Evolutionary conservation across 2,888 invertebrate species (phyloP).

Genomic region (Habrosyne pyritoides): DNA sequence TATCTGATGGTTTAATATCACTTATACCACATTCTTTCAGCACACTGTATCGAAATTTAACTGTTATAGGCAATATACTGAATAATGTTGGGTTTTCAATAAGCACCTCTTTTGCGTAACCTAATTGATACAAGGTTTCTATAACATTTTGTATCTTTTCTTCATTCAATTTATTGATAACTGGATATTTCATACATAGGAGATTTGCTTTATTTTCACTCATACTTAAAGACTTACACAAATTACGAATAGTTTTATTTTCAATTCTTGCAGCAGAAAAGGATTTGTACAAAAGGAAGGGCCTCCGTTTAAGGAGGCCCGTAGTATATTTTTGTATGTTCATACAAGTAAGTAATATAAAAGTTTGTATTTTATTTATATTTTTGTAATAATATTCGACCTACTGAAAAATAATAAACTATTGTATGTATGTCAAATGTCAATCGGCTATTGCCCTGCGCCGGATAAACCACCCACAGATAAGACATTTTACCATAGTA

Average conservation of each 20-base stretch:
- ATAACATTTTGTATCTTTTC: conserved; percentile 47
- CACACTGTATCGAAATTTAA: conserved; percentile 65
- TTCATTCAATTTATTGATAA: conserved; percentile 54
- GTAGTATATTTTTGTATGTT: neutral
- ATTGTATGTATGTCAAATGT: too few species aligned
- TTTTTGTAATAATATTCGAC: too few species aligned
- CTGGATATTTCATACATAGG: conserved; percentile 63
- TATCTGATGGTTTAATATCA: conserved; percentile 41
- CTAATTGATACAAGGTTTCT: conserved; percentile 54
- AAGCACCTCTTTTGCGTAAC: conserved; percentile 51
- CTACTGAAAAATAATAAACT: too few species aligned
- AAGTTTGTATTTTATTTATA: neutral
- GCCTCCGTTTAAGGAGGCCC: conserved; percentile 15
- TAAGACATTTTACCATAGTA: too few species aligned
- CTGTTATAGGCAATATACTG: conserved; percentile 62
- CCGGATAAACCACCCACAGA: too few species aligned
- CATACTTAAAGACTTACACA: conserved; percentile 59
- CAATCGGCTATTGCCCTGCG: too few species aligned
- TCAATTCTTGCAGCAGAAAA: conserved; percentile 1
- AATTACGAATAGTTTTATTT: conserved; percentile 28
- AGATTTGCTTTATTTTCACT: conserved; percentile 57
- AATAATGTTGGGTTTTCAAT: conserved; percentile 62
- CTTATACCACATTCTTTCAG: conserved; percentile 70
- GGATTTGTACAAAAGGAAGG: conserved; percentile 5
- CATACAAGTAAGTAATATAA: conserved; percentile 6